Conservation (phyloP, 2,888 invertebrate species). For the Empis stercorea region DNA sequence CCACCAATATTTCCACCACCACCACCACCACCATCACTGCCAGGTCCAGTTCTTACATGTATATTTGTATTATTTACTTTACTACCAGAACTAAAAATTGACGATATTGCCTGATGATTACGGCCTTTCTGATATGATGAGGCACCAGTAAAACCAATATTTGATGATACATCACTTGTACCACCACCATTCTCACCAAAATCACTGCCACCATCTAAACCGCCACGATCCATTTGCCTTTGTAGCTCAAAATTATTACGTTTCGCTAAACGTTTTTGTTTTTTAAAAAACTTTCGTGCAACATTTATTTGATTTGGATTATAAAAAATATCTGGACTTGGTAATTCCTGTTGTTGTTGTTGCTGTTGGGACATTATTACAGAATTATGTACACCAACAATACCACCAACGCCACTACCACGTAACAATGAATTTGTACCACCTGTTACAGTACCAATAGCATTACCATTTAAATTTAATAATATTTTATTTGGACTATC, state of each 20-base stretch:
- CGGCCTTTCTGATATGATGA: slow-evolving; percentile 36
- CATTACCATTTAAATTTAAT: slow-evolving; percentile 15
- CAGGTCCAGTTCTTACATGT: slow-evolving; percentile 37
- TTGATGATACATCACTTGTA: slow-evolving; percentile 43
- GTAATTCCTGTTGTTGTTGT: slow-evolving; percentile 19
- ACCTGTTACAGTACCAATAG: slow-evolving; percentile 1
- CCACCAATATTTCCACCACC: slow-evolving; percentile 8
- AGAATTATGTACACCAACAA: slow-evolving; percentile 54
- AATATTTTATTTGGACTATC: slow-evolving; percentile 22
- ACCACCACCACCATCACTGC: slow-evolving; percentile 7
- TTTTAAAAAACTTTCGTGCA: slow-evolving; percentile 84
- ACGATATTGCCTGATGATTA: slow-evolving; percentile 35
- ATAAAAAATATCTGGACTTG: slow-evolving; percentile 70
- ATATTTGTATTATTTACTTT: slow-evolving; percentile 74
- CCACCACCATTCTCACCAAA: slow-evolving; percentile 37
- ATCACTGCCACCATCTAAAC: slow-evolving; percentile 42
- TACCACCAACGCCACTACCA: not conserved
- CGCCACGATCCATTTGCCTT: slow-evolving; percentile 42
- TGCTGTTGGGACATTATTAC: slow-evolving; percentile 29
- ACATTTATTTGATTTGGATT: slow-evolving; percentile 90
- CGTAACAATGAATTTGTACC: not conserved
- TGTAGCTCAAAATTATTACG: slow-evolving; percentile 54
- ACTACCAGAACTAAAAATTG: slow-evolving; percentile 53
- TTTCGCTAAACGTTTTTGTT: slow-evolving; percentile 61
- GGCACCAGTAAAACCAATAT: slow-evolving; percentile 23